Conservation (phyloP, 2,113 vertebrate species). For the Colaptes auratus region DNA sequence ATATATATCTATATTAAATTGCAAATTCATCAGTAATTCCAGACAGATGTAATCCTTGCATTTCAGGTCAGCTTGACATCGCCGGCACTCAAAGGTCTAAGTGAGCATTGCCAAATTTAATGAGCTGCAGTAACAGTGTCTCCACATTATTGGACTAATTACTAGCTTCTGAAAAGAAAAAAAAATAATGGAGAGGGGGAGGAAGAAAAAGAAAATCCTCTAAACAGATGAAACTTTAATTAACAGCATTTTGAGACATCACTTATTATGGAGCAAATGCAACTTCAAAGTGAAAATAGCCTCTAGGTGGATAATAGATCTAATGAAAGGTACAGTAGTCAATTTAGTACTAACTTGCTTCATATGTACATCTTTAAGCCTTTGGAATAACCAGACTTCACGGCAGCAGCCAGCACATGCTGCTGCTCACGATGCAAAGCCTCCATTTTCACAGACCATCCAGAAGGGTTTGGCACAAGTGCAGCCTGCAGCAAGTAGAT, state of each 20-base stretch:
- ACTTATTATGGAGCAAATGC: conserved; percentile 57
- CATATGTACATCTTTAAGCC: background rate
- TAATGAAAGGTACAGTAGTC: conserved; percentile 4
- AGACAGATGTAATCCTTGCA: conserved; percentile 63
- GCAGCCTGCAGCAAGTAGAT: background rate
- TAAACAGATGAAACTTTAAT: conserved; percentile 74
- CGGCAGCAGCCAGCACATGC: background rate
- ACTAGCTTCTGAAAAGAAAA: conserved; percentile 53
- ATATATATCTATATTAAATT: conserved; percentile 45
- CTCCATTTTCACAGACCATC: background rate
- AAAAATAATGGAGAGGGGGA: background rate
- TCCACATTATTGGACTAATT: conserved; percentile 65
- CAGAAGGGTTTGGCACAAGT: background rate
- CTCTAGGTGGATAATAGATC: conserved; percentile 46
- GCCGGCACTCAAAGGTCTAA: conserved; percentile 57
- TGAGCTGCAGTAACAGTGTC: conserved; percentile 54
- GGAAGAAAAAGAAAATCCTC: conserved; percentile 23
- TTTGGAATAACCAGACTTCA: background rate
- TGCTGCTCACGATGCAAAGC: rapidly evolving
- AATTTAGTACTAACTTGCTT: background rate
- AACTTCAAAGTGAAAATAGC: conserved; percentile 68
- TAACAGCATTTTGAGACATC: conserved; percentile 56
- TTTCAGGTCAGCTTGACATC: conserved; percentile 57
- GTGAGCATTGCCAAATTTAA: conserved; percentile 70
- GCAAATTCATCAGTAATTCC: conserved; percentile 41